These are phyloP conservation scores for Philaenus spumarius DNA, from an alignment of 1,140 invertebrate species.

Conservation along the genomic window DNA sequence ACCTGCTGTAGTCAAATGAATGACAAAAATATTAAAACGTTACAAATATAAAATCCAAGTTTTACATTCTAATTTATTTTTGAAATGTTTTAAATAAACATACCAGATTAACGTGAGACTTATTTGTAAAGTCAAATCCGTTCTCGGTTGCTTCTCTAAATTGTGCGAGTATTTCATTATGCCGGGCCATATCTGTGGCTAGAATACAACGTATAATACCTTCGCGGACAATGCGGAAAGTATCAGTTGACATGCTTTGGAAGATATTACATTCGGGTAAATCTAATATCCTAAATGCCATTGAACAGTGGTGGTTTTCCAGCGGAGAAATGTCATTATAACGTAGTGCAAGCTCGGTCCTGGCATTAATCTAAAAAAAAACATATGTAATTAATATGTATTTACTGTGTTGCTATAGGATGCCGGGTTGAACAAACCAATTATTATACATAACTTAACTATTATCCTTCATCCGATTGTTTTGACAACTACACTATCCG, in stretches of 20 bases:
- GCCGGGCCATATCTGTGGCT: conserved; percentile 81
- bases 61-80: no score
- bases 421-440: no score
- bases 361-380: conserved; percentile 84
- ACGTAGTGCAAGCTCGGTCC: conserved; percentile 73
- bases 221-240: conserved; percentile 58
- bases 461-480: no score
- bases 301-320: conserved; percentile 85
- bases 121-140: conserved; percentile 64
- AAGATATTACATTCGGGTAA: conserved; percentile 72
- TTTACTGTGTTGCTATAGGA: no score
- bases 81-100: no score
- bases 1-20: no score
- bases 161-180: conserved; percentile 76
- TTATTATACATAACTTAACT: no score
- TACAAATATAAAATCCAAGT: no score
- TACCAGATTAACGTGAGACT: conserved; percentile 73
- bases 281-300: conserved; percentile 74
- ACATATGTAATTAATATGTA: no score
- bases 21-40: not conserved
- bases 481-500: no score
- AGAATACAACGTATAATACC: conserved; percentile 80
- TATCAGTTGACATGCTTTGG: conserved; percentile 54
- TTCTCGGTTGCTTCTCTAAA: conserved; percentile 61
- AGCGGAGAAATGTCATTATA: conserved; percentile 87